These are phyloP conservation scores for Holocentrus rufus DNA, from an alignment of 2,797 vertebrate genomes.

Conservation along the genomic window DNA sequence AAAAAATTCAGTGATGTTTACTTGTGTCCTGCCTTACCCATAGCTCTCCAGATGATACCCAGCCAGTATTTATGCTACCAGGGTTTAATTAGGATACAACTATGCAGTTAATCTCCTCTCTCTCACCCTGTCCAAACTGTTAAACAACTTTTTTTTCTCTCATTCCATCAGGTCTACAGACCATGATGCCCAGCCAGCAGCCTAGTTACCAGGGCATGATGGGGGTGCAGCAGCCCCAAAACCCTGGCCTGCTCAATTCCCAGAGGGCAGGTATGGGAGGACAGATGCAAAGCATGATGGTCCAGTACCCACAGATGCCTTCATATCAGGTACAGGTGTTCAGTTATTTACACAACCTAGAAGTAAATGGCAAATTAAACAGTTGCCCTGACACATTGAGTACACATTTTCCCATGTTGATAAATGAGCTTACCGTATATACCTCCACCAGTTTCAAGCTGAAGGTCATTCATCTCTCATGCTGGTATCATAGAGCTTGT, in stretches of 20 bases:
- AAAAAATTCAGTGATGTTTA: neutral
- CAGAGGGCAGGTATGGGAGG: slow-evolving; percentile 89
- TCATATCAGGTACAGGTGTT: slow-evolving; percentile 92
- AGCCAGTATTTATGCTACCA: no score
- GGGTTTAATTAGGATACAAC: no score
- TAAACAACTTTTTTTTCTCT: neutral
- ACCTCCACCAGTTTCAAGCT: neutral
- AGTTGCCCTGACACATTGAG: no score
- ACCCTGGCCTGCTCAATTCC: slow-evolving; percentile 88
- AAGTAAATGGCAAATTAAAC: neutral
- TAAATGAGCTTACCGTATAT: no score
- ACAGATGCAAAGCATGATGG: slow-evolving; percentile 98
- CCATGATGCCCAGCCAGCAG: slow-evolving; percentile 95
- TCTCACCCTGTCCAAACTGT: slow-evolving; percentile 8
- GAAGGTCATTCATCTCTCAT: neutral
- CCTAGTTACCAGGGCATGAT: slow-evolving; percentile 93
- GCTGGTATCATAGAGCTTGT: neutral
- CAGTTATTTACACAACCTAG: neutral
- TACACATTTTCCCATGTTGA: no score
- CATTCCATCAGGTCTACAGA: slow-evolving; percentile 88
- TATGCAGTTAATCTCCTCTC: neutral
- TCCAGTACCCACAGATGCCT: slow-evolving; percentile 96
- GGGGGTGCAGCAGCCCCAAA: slow-evolving; percentile 94
- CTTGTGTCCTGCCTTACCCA: neutral
- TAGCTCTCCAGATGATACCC: no score